Conservation (phyloP, 1,140 invertebrate genomes). For the Chironomus tepperi region DNA sequence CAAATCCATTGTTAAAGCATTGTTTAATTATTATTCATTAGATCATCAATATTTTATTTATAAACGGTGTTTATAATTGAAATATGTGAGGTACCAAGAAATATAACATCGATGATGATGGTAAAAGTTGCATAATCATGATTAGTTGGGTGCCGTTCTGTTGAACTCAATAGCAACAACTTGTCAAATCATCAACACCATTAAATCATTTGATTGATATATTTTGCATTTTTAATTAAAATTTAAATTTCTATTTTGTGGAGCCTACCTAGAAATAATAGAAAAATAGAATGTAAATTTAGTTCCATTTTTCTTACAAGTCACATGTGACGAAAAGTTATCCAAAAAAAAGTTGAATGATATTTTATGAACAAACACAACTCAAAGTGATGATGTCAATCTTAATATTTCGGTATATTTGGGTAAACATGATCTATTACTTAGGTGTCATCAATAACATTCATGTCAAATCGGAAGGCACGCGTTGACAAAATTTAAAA, state of each 20-base stretch:
- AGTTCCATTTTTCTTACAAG: no score
- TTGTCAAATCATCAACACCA: slow-evolving; percentile 1
- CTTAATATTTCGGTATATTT: slow-evolving; percentile 19
- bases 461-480: slow-evolving; percentile 1
- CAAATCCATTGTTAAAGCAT: slow-evolving; percentile 3
- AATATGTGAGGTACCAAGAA: slow-evolving; percentile 3
- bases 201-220: slow-evolving; percentile 6
- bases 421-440: slow-evolving; percentile 21
- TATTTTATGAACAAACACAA: background rate
- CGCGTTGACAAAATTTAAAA: slow-evolving; percentile 6
- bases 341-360: background rate
- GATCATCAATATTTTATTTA: slow-evolving; percentile 16
- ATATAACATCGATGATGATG: background rate
- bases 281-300: no score
- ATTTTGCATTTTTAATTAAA: background rate
- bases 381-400: slow-evolving; percentile 16
- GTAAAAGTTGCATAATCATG: background rate
- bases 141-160: slow-evolving; percentile 5
- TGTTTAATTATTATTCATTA: slow-evolving; percentile 23
- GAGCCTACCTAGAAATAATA: no score
- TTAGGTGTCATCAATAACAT: slow-evolving; percentile 21
- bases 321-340: no score
- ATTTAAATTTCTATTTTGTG: no score
- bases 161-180: background rate
- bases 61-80: slow-evolving; percentile 7